Percentiles rank a stretch among this genome's conserved stretches.
These are phyloP conservation scores for Nomada flava DNA, from an alignment of 2,888 invertebrate species.

Conservation along the genomic window DNA sequence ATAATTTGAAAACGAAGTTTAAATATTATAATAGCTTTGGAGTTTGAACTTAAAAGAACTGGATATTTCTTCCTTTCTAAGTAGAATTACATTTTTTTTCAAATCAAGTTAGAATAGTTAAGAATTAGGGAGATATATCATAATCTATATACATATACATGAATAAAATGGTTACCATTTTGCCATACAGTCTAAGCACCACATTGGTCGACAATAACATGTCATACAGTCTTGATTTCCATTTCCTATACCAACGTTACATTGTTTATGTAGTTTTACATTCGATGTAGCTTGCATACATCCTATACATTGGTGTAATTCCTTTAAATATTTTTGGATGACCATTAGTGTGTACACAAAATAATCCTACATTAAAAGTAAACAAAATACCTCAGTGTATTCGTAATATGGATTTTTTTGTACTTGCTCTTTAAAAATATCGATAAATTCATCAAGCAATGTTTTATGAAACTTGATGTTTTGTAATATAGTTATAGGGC, in stretches of 20 bases:
- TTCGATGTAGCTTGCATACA: slow-evolving; percentile 93
- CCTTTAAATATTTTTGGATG: slow-evolving; percentile 85
- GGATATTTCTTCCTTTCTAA: too few species aligned
- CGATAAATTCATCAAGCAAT: slow-evolving; percentile 93
- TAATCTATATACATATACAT: slow-evolving; percentile 16
- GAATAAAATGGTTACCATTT: slow-evolving; percentile 86
- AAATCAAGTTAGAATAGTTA: not conserved
- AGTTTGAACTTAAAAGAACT: too few species aligned
- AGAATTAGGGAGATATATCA: slow-evolving; percentile 21
- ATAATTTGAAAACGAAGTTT: too few species aligned
- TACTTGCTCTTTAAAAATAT: slow-evolving; percentile 92
- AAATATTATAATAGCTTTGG: too few species aligned
- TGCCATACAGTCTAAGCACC: slow-evolving; percentile 94
- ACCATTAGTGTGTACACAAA: slow-evolving; percentile 7
- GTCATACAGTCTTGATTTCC: slow-evolving; percentile 84
- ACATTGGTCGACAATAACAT: slow-evolving; percentile 94
- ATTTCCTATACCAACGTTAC: slow-evolving; percentile 85
- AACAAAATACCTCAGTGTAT: slow-evolving; percentile 85
- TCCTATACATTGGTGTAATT: slow-evolving; percentile 93
- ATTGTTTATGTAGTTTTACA: slow-evolving; percentile 91
- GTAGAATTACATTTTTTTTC: too few species aligned
- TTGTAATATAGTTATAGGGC: slow-evolving; percentile 88
- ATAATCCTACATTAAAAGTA: slow-evolving; percentile 19
- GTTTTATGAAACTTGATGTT: slow-evolving; percentile 91
- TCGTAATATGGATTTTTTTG: slow-evolving; percentile 88